Percentiles rank a stretch among this genome's conserved stretches.
Conservation (phyloP, 2,888 invertebrate genomes). For the Augiades crinisus region DNA sequence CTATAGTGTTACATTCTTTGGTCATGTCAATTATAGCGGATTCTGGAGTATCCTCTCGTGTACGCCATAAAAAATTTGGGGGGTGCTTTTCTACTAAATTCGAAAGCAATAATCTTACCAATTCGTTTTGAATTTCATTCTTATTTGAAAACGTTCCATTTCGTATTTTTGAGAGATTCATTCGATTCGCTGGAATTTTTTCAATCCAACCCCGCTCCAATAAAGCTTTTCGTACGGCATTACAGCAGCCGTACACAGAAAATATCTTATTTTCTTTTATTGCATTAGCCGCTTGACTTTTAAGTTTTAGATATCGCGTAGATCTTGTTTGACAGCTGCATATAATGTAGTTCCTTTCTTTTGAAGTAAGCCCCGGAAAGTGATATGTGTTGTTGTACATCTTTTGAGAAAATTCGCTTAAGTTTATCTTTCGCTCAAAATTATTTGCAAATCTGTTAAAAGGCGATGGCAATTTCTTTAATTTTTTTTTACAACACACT, state of each 20-base stretch:
- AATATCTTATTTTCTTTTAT: conserved; percentile 77
- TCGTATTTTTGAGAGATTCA: conserved; percentile 61
- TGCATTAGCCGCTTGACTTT: conserved; percentile 70
- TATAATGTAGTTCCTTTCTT: conserved; percentile 63
- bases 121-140: conserved; percentile 49
- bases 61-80: conserved; percentile 66
- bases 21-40: conserved; percentile 45
- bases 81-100: conserved; percentile 57
- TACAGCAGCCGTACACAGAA: conserved; percentile 75
- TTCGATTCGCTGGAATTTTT: conserved; percentile 74
- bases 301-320: conserved; percentile 54
- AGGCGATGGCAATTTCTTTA: conserved; percentile 42
- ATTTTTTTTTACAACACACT: conserved; percentile 37
- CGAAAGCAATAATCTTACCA: conserved; percentile 66
- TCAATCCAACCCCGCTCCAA: conserved; percentile 87
- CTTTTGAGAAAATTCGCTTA: conserved; percentile 28
- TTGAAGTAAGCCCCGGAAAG: conserved; percentile 51
- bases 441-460: conserved; percentile 42
- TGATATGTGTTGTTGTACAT: conserved; percentile 34
- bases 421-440: conserved; percentile 26
- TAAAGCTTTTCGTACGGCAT: conserved; percentile 80
- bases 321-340: conserved; percentile 54
- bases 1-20: conserved; percentile 47
- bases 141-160: conserved; percentile 46
- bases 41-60: conserved; percentile 44